Evolutionary conservation across 2,797 vertebrate genomes (phyloP).

Genomic region (Myoxocephalus aenaeus): DNA sequence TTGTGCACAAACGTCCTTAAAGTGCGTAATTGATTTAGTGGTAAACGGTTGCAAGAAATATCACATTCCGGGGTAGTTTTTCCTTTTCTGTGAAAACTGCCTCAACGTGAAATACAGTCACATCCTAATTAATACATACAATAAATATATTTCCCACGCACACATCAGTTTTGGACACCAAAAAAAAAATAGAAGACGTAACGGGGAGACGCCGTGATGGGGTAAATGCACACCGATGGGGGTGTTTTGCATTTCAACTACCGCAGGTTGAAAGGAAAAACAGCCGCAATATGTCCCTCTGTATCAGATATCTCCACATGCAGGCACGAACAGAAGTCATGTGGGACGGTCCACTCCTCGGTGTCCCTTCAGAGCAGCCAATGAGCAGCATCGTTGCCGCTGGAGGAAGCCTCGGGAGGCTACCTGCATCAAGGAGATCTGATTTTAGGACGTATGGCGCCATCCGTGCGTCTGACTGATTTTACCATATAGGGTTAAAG

Average conservation of each 20-base stretch:
- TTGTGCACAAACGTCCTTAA: neutral
- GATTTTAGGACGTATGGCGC: constrained; percentile 57
- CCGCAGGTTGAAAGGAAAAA: constrained; percentile 52
- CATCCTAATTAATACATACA: neutral
- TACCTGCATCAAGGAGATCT: constrained; percentile 62
- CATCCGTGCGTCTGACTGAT: neutral
- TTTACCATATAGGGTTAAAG: constrained; percentile 35
- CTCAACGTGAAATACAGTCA: neutral
- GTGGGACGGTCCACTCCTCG: constrained; percentile 63
- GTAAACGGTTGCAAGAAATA: neutral
- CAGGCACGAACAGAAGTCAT: constrained; percentile 64
- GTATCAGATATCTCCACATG: constrained; percentile 76
- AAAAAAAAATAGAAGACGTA: constrained; percentile 1
- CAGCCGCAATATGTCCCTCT: constrained; percentile 55
- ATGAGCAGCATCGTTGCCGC: constrained; percentile 44
- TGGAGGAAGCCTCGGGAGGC: constrained; percentile 30
- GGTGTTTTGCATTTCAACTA: constrained; percentile 76
- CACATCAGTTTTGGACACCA: neutral
- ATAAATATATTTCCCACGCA: neutral
- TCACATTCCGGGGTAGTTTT: neutral
- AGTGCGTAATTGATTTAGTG: neutral
- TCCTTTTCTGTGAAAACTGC: neutral
- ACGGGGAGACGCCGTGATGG: constrained; percentile 31
- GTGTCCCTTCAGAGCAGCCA: constrained; percentile 45
- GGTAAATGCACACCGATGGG: constrained; percentile 53